Conservation (phyloP, 2,797 vertebrate genomes). For the Lepus townsendii region DNA sequence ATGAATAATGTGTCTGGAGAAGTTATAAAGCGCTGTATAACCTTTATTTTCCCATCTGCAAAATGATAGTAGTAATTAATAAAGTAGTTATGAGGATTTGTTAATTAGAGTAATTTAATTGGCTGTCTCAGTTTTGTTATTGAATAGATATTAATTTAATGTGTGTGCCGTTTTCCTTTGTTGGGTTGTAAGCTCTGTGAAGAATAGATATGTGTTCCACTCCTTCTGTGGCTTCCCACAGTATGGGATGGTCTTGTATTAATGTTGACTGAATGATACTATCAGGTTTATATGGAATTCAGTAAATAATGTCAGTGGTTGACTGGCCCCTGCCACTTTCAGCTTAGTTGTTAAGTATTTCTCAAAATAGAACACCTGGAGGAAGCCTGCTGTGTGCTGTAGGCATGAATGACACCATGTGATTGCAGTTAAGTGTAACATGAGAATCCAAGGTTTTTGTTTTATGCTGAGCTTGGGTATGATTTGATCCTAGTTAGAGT, state of each 20-base stretch:
- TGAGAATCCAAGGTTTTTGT: constrained; percentile 59
- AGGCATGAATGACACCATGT: neutral
- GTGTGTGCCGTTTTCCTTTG: neutral
- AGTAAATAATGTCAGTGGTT: neutral
- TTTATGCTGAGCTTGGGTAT: constrained; percentile 69
- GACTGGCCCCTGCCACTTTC: neutral
- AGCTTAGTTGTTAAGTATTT: neutral
- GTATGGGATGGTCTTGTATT: neutral
- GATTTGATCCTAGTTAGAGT: constrained; percentile 72
- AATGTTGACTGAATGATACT: constrained; percentile 26
- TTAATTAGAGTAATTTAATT: neutral
- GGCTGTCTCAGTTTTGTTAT: neutral
- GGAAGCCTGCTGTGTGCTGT: neutral
- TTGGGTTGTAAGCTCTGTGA: neutral
- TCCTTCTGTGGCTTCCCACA: neutral
- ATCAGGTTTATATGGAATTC: constrained; percentile 42
- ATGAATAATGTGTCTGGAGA: neutral
- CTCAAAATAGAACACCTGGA: neutral
- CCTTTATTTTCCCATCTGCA: neutral
- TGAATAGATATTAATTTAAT: neutral
- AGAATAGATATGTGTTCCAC: neutral
- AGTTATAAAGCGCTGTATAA: neutral
- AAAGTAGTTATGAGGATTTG: constrained; percentile 4
- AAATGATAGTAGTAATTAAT: neutral
- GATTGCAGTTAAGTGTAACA: constrained; percentile 53